Evolutionary conservation across 2,888 invertebrate genomes (phyloP).

Genomic region (Yponomeuta cagnagella): DNA sequence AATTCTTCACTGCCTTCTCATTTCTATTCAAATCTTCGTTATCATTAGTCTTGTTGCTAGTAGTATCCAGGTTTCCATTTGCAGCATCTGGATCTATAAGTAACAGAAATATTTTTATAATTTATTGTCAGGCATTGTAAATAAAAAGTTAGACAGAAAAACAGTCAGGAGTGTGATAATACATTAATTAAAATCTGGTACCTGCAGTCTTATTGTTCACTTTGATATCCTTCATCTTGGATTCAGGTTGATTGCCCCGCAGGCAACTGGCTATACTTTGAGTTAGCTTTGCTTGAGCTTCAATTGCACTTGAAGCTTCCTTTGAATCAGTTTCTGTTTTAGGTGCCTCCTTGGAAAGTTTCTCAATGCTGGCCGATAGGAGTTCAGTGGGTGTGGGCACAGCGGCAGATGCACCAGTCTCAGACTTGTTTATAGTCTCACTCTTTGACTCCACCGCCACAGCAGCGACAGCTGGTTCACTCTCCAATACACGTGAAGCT

Average conservation of each 20-base stretch:
- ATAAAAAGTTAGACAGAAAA: too few relatives aligned
- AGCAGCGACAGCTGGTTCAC: constrained; percentile 33
- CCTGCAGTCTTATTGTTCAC: constrained; percentile 60
- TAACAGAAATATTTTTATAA: neutral
- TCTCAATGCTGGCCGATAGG: constrained; percentile 63
- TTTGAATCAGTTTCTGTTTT: constrained; percentile 35
- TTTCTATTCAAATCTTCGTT: constrained; percentile 63
- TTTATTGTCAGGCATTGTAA: too few relatives aligned
- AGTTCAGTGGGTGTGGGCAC: constrained; percentile 55
- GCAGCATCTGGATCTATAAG: constrained; percentile 56
- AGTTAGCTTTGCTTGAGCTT: constrained; percentile 65
- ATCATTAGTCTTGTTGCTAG: constrained; percentile 46
- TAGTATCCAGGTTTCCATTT: constrained; percentile 57
- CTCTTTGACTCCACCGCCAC: constrained; percentile 29
- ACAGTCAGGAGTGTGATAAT: too few relatives aligned
- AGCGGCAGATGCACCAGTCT: neutral
- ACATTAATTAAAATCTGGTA: constrained; percentile 22
- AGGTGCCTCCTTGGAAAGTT: constrained; percentile 49
- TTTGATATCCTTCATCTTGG: constrained; percentile 69
- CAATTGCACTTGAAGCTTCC: constrained; percentile 52
- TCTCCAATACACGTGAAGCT: constrained; percentile 32
- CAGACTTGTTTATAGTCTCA: constrained; percentile 21
- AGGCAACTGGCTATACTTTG: constrained; percentile 60
- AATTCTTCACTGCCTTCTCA: constrained; percentile 56
- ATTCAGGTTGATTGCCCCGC: constrained; percentile 47